Percentiles rank a stretch among this genome's conserved stretches.
Conservation (phyloP, 2,888 invertebrate species). For the Thera obeliscata region DNA sequence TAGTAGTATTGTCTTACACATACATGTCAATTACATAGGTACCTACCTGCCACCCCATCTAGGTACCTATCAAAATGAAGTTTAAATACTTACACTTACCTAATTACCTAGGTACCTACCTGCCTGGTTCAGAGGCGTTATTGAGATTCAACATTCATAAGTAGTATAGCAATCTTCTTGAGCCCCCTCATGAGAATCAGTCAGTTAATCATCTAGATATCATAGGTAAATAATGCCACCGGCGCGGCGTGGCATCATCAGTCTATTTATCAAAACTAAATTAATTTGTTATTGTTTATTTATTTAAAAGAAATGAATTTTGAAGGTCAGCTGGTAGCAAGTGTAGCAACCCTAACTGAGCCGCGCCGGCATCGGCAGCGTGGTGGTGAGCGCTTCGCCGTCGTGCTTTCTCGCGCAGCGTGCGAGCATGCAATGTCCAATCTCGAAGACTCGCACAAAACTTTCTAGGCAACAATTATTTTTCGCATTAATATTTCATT, state of each 20-base stretch:
- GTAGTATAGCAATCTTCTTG: too few relatives aligned
- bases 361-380: slow-evolving; percentile 34
- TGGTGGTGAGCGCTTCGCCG: slow-evolving; percentile 50
- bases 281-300: neutral
- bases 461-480: slow-evolving; percentile 84
- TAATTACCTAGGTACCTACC: neutral
- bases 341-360: slow-evolving; percentile 41
- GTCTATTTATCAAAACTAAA: too few relatives aligned
- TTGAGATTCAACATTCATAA: too few relatives aligned
- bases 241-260: too few relatives aligned
- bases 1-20: slow-evolving; percentile 3
- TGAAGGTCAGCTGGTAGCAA: slow-evolving; percentile 41
- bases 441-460: slow-evolving; percentile 74
- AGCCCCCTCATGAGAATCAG: too few relatives aligned
- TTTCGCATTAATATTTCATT: slow-evolving; percentile 83
- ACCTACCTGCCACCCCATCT: neutral
- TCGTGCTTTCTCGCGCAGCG: slow-evolving; percentile 82
- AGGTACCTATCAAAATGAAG: too few relatives aligned
- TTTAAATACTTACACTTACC: too few relatives aligned
- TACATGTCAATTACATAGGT: neutral
- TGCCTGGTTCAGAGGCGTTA: neutral
- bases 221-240: too few relatives aligned
- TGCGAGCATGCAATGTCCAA: slow-evolving; percentile 81
- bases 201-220: too few relatives aligned
- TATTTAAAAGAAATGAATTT: slow-evolving; percentile 19